Conservation (phyloP, 2,113 vertebrate genomes). For the Mirza zaza region DNA sequence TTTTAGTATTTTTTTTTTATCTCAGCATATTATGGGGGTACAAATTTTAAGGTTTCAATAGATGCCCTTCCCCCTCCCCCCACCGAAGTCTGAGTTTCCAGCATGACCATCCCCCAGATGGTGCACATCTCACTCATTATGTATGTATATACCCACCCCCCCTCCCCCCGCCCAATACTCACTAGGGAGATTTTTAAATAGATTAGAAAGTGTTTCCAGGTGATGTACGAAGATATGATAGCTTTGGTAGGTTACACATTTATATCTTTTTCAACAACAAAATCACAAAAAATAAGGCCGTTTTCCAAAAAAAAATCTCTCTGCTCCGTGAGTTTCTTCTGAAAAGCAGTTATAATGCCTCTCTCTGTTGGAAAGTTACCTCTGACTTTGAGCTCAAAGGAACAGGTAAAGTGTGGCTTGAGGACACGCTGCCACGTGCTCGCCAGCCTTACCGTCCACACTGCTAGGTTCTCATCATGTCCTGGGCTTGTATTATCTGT, state of each 20-base stretch:
- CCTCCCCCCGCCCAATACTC: no score
- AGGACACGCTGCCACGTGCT: accelerated
- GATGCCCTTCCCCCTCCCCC: no score
- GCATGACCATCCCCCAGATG: no score
- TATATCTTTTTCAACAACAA: not conserved
- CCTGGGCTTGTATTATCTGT: not conserved
- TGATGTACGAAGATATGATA: not conserved
- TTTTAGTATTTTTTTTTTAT: no score
- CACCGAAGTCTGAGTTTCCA: no score
- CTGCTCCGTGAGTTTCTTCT: not conserved
- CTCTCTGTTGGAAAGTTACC: not conserved
- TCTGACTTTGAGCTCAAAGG: not conserved
- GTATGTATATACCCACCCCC: no score
- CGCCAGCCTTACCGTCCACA: not conserved
- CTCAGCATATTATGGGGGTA: no score
- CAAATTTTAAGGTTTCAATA: no score
- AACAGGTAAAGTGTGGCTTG: not conserved
- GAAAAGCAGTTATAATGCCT: not conserved
- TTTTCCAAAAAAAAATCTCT: not conserved
- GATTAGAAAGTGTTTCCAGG: not conserved
- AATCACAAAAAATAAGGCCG: not conserved
- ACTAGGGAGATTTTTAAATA: not conserved
- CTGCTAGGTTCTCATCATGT: accelerated
- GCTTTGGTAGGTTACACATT: not conserved
- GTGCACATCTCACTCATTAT: no score